Base-by-base conservation (phyloP, 1,140 invertebrate species). In the Zaprionus lachaisei region DNA sequence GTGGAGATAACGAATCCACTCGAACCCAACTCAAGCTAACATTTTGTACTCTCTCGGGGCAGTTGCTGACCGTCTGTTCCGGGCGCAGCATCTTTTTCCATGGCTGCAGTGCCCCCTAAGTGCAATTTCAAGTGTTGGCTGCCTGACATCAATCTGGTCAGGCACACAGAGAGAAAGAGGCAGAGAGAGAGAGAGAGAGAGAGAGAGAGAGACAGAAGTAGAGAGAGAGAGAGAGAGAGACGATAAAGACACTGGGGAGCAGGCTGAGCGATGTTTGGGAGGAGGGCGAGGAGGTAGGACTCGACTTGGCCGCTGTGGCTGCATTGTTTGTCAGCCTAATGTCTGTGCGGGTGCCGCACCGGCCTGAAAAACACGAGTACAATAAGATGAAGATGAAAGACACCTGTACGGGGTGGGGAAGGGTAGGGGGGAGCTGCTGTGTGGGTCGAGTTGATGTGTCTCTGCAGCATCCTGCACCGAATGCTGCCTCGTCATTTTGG, bases 351-450 rank as follows among this genome's bases (percentile, higher is more conserved):
- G 56, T 66, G 67, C 49, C 34, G 9, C 56, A 63, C 24, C 31
- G 73, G 76, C 71, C 70, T 77, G 63, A 69, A 85, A 85, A 81
- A 81, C 61, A 64, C 60, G 38, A 74, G 66, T 83, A 83, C 83
- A 87, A 87, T 87, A 87, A 87, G 83, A 87, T 87, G 83, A 89
- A 87, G 83, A 87, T 87, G 80, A 83, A 87, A 83, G 84, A 87
- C 84, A 80, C 84, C 83, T 87, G 84, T 65, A 71, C 56, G 65
- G 77, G 64, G 11, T 41, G 34, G 38, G 14, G 12, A 22, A 12
- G 12, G 24, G 41, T 3, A 28, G 1, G n/a, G 64, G 9, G 57
- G 58, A 3, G 31, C 7, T 12, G 9, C 15, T 54, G 34, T 24
- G n/a, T 24, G 34, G 38, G 37, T 14, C 41, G 68, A 56, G 49